Evolutionary conservation across 1,140 invertebrate species (phyloP).

Genomic region (Drosophila insularis): DNA sequence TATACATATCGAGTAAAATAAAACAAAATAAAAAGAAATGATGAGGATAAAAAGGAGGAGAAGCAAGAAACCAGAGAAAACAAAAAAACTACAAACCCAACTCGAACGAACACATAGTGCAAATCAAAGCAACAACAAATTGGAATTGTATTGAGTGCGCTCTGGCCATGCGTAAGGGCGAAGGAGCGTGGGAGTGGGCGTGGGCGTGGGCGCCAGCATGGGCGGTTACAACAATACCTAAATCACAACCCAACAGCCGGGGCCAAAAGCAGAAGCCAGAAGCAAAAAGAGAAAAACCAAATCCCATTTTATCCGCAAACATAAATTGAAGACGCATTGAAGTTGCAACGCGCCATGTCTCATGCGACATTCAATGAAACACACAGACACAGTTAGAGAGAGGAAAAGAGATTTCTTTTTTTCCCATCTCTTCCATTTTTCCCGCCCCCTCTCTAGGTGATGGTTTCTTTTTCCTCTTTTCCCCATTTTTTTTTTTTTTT

Average conservation of each 20-base stretch:
- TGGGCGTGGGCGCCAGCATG: not conserved
- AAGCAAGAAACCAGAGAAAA: no score
- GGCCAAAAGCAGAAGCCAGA: slow-evolving; percentile 22
- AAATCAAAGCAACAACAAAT: slow-evolving; percentile 79
- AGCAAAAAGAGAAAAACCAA: slow-evolving; percentile 66
- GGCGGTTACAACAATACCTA: slow-evolving; percentile 55
- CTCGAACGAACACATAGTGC: slow-evolving; percentile 44
- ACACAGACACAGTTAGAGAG: slow-evolving; percentile 4
- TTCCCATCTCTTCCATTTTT: slow-evolving; percentile 19
- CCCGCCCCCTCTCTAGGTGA: slow-evolving; percentile 3
- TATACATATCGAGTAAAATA: slow-evolving; percentile 20
- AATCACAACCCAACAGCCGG: slow-evolving; percentile 51
- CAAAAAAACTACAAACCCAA: not conserved
- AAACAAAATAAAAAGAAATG: not conserved
- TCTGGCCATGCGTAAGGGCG: slow-evolving; percentile 45
- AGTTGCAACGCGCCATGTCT: slow-evolving; percentile 66
- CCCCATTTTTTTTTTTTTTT: slow-evolving; percentile 5
- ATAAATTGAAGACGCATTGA: slow-evolving; percentile 76
- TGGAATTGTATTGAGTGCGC: slow-evolving; percentile 64
- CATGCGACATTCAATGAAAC: slow-evolving; percentile 48
- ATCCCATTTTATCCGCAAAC: slow-evolving; percentile 80
- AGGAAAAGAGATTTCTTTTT: slow-evolving; percentile 14
- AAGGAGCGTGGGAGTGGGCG: slow-evolving; percentile 7
- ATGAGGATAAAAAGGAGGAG: not conserved
- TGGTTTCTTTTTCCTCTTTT: slow-evolving; percentile 19